Conservation (phyloP, 2,113 vertebrate genomes). For the Climacteris rufus region DNA sequence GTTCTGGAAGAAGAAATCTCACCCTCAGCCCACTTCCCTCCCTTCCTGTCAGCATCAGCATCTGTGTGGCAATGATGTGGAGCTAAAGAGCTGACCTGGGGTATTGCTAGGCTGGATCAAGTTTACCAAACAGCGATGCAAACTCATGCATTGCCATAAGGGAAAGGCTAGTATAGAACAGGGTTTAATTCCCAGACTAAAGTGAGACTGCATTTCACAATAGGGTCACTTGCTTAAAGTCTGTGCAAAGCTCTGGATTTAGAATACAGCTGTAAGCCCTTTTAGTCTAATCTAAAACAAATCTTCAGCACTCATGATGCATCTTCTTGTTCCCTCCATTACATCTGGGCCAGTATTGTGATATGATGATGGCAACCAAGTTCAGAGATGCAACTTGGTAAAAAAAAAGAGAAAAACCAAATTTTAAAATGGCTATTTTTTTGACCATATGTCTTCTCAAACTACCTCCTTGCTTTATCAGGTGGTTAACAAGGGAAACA, state of each 20-base stretch:
- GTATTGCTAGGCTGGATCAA: neutral
- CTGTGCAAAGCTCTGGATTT: neutral
- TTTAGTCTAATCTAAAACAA: neutral
- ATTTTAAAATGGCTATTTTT: accelerated
- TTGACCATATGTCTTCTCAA: neutral
- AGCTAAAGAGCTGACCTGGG: neutral
- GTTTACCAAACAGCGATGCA: neutral
- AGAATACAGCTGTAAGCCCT: neutral
- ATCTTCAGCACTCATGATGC: neutral
- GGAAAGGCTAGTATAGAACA: neutral
- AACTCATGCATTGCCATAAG: neutral
- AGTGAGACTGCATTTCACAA: neutral
- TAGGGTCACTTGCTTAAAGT: neutral
- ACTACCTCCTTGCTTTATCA: neutral
- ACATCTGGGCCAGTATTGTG: neutral
- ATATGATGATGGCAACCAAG: neutral
- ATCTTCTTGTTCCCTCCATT: neutral
- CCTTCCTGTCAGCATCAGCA: neutral
- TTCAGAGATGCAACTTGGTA: neutral
- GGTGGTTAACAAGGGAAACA: neutral
- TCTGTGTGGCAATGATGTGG: neutral
- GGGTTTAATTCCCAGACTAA: neutral
- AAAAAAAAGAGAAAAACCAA: neutral
- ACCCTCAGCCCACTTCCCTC: neutral
- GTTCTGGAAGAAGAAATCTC: neutral